Conservation (phyloP, 1,140 invertebrate genomes). For the Cydia pomonella region DNA sequence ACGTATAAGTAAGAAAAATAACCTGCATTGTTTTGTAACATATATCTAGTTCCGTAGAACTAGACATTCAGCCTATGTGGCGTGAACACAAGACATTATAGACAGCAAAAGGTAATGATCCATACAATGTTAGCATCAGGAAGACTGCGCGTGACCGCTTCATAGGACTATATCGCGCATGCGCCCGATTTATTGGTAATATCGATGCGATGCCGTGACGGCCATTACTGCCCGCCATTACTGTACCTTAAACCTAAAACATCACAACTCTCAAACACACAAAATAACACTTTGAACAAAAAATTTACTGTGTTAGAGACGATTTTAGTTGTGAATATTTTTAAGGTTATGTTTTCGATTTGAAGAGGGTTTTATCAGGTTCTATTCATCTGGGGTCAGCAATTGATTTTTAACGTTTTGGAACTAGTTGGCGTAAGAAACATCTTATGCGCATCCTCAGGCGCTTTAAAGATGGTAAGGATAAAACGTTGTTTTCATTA, state of each 20-base stretch:
- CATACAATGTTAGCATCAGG: constrained; percentile 41
- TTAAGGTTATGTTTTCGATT: constrained; percentile 37
- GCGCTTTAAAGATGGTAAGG: neutral
- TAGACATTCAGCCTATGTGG: too few species aligned
- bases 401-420: constrained; percentile 70
- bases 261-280: neutral
- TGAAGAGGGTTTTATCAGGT: constrained; percentile 41
- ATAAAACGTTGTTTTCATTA: neutral
- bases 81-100: too few species aligned
- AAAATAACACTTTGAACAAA: neutral
- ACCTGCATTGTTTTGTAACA: too few species aligned
- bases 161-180: constrained; percentile 58
- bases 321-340: neutral
- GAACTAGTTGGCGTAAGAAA: constrained; percentile 7
- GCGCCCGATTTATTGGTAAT: constrained; percentile 73
- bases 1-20: too few species aligned
- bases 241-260: neutral
- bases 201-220: constrained; percentile 64
- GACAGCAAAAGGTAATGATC: constrained; percentile 12
- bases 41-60: too few species aligned
- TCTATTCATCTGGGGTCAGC: constrained; percentile 57
- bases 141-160: constrained; percentile 48
- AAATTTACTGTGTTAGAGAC: neutral
- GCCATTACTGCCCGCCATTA: constrained; percentile 44
- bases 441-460: neutral